Base-by-base conservation (phyloP, 2,888 invertebrate species). In the Amitus sp. region DNA sequence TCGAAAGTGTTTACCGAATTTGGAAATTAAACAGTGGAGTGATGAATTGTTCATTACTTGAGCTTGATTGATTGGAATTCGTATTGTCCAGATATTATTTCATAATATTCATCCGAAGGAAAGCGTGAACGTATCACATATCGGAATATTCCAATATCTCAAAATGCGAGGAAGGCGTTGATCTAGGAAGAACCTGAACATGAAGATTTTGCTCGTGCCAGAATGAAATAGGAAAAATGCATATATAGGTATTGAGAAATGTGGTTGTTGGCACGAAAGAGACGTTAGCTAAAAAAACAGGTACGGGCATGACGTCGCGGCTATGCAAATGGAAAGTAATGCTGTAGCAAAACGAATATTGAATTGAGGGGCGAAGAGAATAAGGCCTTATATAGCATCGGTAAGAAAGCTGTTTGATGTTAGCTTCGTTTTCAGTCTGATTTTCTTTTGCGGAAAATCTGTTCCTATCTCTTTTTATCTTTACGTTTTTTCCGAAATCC, bases 241-340 rank as follows among this genome's bases (percentile, higher is more conserved):
- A 18, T 30, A 47, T 30, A 47, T 28, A 55, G 49, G 64, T 39
- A 47, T 52, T 23, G 49, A 52, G 34, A 51, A 55, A 54, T 45
- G 45, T 48, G 54, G 42, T 48, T 54, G 49, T 60, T 46, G 45
- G 53, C 53, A 43, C 39, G 57, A 50, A 60, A 54, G 54, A 58
- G 59, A 57, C 37, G 62, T 58, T 59, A 57, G 62, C 54, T 48
- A 47, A 58, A 56, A 62, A 61, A 62, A 68, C 63, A 47, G 54
- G 65, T 53, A 48, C 50, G 47, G 60, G 62, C 47, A 61, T 51
- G 67, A 65, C 47, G 60, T 51, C 60, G 69, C 65, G 66, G 65
- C 67, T 65, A 79, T 76, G 79, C 76, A 78, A 80, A 80, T 79
- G 75, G 76, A 77, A 78, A 79, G 79, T 80, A 79, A 78, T 78